A percentile compares a stretch with the other conserved stretches of the same genome.
These are phyloP conservation scores for Ochlodes sylvanus DNA, from an alignment of 2,888 invertebrate genomes.

Conservation along the genomic window DNA sequence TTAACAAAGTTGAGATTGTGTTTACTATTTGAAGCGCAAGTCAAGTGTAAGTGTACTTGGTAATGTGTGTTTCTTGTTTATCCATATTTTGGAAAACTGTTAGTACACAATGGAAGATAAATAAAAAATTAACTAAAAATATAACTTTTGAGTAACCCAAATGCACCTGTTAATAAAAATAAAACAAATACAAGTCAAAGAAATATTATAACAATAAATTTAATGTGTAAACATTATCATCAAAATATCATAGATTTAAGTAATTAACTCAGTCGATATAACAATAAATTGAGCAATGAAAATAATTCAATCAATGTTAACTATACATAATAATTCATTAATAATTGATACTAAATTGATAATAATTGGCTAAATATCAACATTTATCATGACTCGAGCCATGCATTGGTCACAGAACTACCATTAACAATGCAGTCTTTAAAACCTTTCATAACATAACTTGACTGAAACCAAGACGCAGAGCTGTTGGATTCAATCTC, in stretches of 20 bases:
- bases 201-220: no score
- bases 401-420: constrained; percentile 79
- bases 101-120: no score
- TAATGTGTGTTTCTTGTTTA: no score
- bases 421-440: constrained; percentile 85
- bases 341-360: constrained; percentile 21
- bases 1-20: no score
- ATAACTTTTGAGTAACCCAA: no score
- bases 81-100: no score
- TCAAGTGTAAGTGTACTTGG: no score
- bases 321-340: background rate
- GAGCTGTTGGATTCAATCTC: constrained; percentile 69
- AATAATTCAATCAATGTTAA: constrained; percentile 28
- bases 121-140: no score
- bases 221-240: background rate
- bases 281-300: constrained; percentile 20
- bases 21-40: no score
- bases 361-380: constrained; percentile 9
- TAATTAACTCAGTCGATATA: constrained; percentile 10
- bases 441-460: constrained; percentile 83
- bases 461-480: constrained; percentile 82
- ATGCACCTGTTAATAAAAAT: no score
- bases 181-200: no score
- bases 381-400: constrained; percentile 60
- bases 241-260: constrained; percentile 19